Evolutionary conservation across 2,797 vertebrate genomes (phyloP), one percentile per base, ranked within the genome.

Genomic region (Cossypha niveicapilla): DNA sequence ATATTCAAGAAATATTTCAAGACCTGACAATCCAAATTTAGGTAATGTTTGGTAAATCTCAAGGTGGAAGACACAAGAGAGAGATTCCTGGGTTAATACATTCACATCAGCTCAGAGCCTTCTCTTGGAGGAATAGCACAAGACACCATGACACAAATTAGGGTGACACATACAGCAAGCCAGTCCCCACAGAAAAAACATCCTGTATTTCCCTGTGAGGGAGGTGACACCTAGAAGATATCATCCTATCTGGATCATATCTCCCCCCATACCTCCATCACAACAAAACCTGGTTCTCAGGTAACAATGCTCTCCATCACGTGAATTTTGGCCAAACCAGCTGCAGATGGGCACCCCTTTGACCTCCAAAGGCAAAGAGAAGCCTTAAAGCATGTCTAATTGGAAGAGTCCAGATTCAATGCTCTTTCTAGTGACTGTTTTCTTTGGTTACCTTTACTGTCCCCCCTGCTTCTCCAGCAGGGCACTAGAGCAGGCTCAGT

Each of bases 261-360:
- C 37, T 71, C 6, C 17, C 51, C 17, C 4, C 2, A 9, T 8
- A 62, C 11, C 32, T 57, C 35, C 39, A 22, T 10, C 11, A 71
- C 15, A 34, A 51, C 39, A 68, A 75, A 84, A 70, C 18, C 6
- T 10, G 35, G 24, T 16, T 71, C 57, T 41, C 24, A 32, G 67
- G 34, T 45, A 74, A 54, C 7, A 1, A 0, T 3, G 4, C 23
- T 27, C n/a, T 62, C 41, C 0, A 0, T 56, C 56, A 21, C 7
- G 10, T 7, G 24, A 18, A 44, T 60, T 86, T 70, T 85, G 63
- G 32, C 21, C 51, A 25, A 44, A 45, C 8, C 21, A 72, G 23
- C 47, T 47, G 37, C 47, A 70, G 28, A 23, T 13, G 21, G 16
- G 47, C 90, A 28, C 13, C 47, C 32, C 16, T 68, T 62, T 65